Conservation (phyloP, 2,797 vertebrate genomes). For the Thripadectes ignobilis region DNA sequence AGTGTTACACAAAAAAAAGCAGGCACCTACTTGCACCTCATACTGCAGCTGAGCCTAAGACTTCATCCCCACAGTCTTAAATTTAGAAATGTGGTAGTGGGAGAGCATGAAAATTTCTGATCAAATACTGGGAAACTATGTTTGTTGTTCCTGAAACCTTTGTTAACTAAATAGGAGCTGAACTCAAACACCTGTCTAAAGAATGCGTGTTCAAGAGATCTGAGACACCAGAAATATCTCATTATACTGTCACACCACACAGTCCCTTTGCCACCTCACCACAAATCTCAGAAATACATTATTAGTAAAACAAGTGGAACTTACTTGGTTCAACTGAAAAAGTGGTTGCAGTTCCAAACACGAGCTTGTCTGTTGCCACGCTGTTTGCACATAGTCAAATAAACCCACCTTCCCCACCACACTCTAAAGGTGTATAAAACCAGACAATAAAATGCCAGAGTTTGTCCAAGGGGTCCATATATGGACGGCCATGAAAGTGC, state of each 20-base stretch:
- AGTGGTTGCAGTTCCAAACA: slow-evolving; percentile 3
- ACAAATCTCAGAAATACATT: neutral
- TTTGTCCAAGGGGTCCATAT: neutral
- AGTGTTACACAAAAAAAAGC: neutral
- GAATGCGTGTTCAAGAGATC: neutral
- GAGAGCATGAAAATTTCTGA: neutral
- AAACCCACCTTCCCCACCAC: neutral
- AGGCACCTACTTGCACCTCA: neutral
- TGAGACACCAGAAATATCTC: neutral
- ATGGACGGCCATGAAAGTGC: neutral
- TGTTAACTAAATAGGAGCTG: neutral
- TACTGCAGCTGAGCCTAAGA: neutral
- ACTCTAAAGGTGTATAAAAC: neutral
- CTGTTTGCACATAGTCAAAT: neutral
- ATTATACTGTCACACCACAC: neutral
- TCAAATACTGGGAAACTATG: neutral
- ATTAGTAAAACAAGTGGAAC: neutral
- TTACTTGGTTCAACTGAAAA: slow-evolving; percentile 6
- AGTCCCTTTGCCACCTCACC: neutral
- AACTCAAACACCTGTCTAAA: neutral
- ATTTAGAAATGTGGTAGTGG: neutral
- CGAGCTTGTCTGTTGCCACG: slow-evolving; percentile 4
- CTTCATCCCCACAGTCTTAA: neutral
- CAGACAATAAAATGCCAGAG: neutral
- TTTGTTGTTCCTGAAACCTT: neutral